Percentiles rank a stretch among this genome's conserved stretches.
phyloP scores from a whole-genome alignment of 2,888 invertebrate species.

The Bhutanitis thaidina region DNA sequence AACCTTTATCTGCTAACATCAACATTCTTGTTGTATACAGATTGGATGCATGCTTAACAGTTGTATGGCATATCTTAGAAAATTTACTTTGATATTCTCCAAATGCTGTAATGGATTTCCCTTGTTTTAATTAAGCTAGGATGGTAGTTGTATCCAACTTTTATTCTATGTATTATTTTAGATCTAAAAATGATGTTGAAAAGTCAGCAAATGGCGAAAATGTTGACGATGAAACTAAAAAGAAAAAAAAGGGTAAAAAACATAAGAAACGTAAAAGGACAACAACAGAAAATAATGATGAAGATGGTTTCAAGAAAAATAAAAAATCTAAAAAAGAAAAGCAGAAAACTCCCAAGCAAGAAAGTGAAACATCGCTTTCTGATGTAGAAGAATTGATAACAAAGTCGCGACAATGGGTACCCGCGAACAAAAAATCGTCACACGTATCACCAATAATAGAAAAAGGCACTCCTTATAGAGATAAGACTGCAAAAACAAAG shows the following conservation, averaged over 20 bases:
- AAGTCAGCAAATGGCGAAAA: constrained; percentile 41
- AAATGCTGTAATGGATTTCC: too few species aligned
- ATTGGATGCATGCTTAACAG: too few species aligned
- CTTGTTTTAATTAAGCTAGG: too few species aligned
- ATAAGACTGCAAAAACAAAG: constrained; percentile 34
- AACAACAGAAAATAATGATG: constrained; percentile 71
- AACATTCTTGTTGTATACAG: too few species aligned
- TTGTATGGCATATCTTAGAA: too few species aligned
- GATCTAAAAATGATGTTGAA: constrained; percentile 36
- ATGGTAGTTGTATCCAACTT: too few species aligned
- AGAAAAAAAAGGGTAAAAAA: constrained; percentile 78
- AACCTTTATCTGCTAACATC: too few species aligned
- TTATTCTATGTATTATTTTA: constrained; percentile 25
- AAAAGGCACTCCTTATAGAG: constrained; percentile 20
- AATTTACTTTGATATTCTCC: too few species aligned
- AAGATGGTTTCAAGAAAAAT: constrained; percentile 78
- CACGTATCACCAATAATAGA: constrained; percentile 35
- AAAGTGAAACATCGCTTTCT: constrained; percentile 65
- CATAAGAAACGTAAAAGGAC: constrained; percentile 86
- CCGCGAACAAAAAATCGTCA: constrained; percentile 32
- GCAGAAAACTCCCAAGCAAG: constrained; percentile 63
- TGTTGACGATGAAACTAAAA: constrained; percentile 56
- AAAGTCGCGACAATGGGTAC: constrained; percentile 52
- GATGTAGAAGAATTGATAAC: constrained; percentile 61
- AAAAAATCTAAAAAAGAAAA: constrained; percentile 76